Conservation (phyloP, 1,140 invertebrate genomes). For the Drosophila nigromelanica region DNA sequence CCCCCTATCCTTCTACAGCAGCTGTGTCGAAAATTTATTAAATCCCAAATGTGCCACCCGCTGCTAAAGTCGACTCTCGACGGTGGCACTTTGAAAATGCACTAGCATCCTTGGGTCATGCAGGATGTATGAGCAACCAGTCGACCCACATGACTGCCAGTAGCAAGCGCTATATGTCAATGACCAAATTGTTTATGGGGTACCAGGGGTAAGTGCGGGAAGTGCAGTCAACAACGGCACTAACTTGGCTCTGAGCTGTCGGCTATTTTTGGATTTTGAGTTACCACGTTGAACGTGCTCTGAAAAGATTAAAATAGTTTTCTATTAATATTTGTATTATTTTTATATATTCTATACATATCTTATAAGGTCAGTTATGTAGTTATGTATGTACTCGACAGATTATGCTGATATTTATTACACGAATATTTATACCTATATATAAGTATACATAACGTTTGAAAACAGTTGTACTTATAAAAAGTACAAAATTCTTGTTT, state of each 20-base stretch:
- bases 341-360: no score
- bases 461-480: no score
- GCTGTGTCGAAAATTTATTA: slow-evolving; percentile 29
- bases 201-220: slow-evolving; percentile 9
- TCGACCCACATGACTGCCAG: slow-evolving; percentile 1
- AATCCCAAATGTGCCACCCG: slow-evolving; percentile 20
- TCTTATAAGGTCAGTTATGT: no score
- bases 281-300: no score
- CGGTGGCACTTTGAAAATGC: slow-evolving; percentile 33
- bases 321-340: background rate
- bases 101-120: slow-evolving; percentile 15
- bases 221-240: background rate
- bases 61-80: slow-evolving; percentile 13
- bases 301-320: background rate
- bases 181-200: slow-evolving; percentile 39
- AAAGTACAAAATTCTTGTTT: no score
- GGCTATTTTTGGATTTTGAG: background rate
- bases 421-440: no score
- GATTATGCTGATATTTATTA: no score
- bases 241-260: background rate
- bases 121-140: slow-evolving; percentile 13
- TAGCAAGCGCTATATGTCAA: slow-evolving; percentile 33
- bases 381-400: no score
- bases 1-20: background rate
- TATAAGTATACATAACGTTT: no score